Evolutionary conservation across 2,888 invertebrate species (phyloP).

Genomic region (Thera obeliscata): DNA sequence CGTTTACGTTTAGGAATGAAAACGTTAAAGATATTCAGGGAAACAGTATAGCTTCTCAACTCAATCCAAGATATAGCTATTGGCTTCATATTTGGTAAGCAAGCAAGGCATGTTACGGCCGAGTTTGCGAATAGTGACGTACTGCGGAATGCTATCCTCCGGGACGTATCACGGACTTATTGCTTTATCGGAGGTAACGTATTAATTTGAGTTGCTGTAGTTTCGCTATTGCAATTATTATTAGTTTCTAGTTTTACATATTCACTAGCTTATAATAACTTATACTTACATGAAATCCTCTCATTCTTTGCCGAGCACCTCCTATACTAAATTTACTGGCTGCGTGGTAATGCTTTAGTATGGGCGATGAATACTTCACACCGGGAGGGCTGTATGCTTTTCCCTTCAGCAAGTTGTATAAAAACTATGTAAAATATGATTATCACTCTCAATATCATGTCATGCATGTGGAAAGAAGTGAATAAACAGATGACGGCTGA

Average conservation of each 20-base stretch:
- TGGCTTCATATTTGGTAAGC: slow-evolving; percentile 24
- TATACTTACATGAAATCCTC: no score
- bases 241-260: not conserved
- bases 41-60: not conserved
- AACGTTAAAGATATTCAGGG: not conserved
- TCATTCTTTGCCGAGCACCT: no score
- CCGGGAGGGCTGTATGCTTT: no score
- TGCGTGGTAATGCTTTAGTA: no score
- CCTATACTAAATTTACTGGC: no score
- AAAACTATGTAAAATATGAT: no score
- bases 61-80: slow-evolving; percentile 3
- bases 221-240: slow-evolving; percentile 14
- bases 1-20: not conserved
- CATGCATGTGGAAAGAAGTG: no score
- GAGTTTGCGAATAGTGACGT: slow-evolving; percentile 23
- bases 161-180: slow-evolving; percentile 39
- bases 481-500: no score
- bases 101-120: slow-evolving; percentile 19
- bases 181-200: slow-evolving; percentile 40
- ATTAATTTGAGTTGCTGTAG: slow-evolving; percentile 28
- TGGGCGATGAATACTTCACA: no score
- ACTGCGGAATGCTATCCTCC: slow-evolving; percentile 33
- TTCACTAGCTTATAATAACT: not conserved
- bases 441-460: no score
- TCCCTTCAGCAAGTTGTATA: no score